Evolutionary conservation across 1,140 invertebrate genomes (phyloP), one percentile per base, ranked within the genome.

Genomic region (Doryteuthis pealeii): DNA sequence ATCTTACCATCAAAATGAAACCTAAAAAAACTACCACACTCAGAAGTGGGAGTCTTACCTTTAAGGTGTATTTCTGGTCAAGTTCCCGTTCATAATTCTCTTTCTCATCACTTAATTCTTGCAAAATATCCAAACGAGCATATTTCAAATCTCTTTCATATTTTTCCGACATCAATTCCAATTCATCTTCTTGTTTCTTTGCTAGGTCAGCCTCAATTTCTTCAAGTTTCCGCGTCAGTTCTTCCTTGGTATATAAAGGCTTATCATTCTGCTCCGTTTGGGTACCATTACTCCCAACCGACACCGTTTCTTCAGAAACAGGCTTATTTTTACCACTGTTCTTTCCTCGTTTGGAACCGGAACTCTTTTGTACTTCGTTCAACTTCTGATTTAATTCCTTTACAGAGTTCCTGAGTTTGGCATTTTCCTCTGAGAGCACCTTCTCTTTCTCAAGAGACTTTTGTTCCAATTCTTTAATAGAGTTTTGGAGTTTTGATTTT

Each of bases 61-160:
- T 78, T 71, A 78, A 79, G 35, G 76, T 76, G 33, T 79, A 74
- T 43, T 78, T 69, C 18, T 80, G 79, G 68, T 85, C 81, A 62
- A 79, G 73, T 30, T 84, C 74, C 22, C 78, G 72, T 28, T 78
- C 62, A 40, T 73, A 72, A 18, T 80, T 72, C 67, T 78, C 77
- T 54, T 78, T 78, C 58, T 83, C 77, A 15, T 67, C 45, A 5
- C 80, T 80, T 66, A 74, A 73, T 65, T 77, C 62, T 22, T 75
- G 62, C 40, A 78, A 58, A 45, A 82, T 43, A 45, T 77, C 74
- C 28, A 77, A 31, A 49, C 72, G 73, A 40, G 54, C 65, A 62
- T 35, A 72, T 66, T 62, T 73, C 35, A 58, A 73, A 12, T 40
- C 72, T 66, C 32, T 26, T 68, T 74, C 72, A 68, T 74, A 74